Base-by-base conservation (phyloP, 2,888 invertebrate genomes). In the Agrochola macilenta region DNA sequence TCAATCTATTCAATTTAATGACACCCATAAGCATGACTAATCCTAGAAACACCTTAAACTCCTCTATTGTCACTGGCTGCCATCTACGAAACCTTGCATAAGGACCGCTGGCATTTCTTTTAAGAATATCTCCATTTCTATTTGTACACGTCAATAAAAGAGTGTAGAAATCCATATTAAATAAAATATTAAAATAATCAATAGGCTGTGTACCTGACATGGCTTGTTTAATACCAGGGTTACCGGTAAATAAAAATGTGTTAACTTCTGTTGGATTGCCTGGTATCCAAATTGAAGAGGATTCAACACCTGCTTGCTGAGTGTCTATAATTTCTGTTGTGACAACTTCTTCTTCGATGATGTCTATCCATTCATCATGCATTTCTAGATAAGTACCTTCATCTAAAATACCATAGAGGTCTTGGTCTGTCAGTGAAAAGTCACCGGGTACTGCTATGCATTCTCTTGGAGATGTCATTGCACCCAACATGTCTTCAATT, bases 131-230 rank as follows among this genome's bases (percentile, higher is more conserved):
- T 69, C 79, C 82, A 74, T 76, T 76, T 74, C 74, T 69, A 71
- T 80, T 82, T 75, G 79, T 82, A 78, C 79, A 72, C 73, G 74
- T 74, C 74, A 83, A 73, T 80, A 78, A 78, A 61, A 82, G 76
- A 52, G 79, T 66, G 63, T 79, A 79, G 71, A 82, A 82, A 76
- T 66, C 73, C 76, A 69, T 82, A 76, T 79, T 79, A 52, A 82
- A 79, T 76, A 82, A 82, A 71, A 79, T 79, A 82, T 82, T 79
- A 76, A 82, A 76, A 76, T 79, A 82, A 82, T 78, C 78, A 73
- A 82, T 78, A 73, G 81, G 81, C 73, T 78, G 75, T 30, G 81
- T 82, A 69, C 81, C 81, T 54, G 81, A 63, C 78, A 82, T 78
- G 79, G 74, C 79, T 77, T 74, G 70, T 76, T 82, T 82, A 74